Evolutionary conservation across 2,113 vertebrate species (phyloP), one percentile per base, ranked within the genome.

Genomic region (Grammomys surdaster): DNA sequence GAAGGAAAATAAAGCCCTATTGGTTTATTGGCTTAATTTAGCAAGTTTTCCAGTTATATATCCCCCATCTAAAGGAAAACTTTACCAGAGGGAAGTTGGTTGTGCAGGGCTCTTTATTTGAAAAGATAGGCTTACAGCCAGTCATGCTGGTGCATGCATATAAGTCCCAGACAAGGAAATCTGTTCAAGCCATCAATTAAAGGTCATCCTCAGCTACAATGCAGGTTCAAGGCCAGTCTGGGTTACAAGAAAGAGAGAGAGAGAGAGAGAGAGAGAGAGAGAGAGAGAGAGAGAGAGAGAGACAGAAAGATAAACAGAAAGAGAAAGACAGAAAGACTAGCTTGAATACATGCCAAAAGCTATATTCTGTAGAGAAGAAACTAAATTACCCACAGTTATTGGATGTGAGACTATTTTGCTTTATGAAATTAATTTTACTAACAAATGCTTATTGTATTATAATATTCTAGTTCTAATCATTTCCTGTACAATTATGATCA

Each of bases 401-500:
- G 40, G 89, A 70, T 75, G 67, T 89, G 92, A 93, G 28, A 84
- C 36, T 10, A 90, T 87, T 89, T 91, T 80, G 86, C 91, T 85
- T 92, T 78, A 73, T 60, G 51, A 92, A 69, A 72, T 89, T 95
- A 90, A 93, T 91, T 89, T 97, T 94, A 88, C n/a, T 91, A 96
- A 94, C 87, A 95, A 94, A 77, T 97, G n/a, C 92, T 95, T 95
- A 94, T 58, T 92, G 58, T 87, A 82, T 94, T 67, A 19, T 93
- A 91, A 95, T 75, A 95, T 94, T 95, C 51, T 72, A 88, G 73
- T 89, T 94, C 58, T 46, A 90, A 48, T 94, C 48, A 72, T 95
- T 96, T 95, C 90, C 33, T 70, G 72, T 26, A 60, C 87, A 95
- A 89, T 95, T 89, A 96, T 93, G 89, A 97, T 96, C 93, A 97